A percentile compares a stretch with the other conserved stretches of the same genome.
phyloP scores from a whole-genome alignment of 2,888 invertebrate genomes.

The Yponomeuta malinellus region DNA sequence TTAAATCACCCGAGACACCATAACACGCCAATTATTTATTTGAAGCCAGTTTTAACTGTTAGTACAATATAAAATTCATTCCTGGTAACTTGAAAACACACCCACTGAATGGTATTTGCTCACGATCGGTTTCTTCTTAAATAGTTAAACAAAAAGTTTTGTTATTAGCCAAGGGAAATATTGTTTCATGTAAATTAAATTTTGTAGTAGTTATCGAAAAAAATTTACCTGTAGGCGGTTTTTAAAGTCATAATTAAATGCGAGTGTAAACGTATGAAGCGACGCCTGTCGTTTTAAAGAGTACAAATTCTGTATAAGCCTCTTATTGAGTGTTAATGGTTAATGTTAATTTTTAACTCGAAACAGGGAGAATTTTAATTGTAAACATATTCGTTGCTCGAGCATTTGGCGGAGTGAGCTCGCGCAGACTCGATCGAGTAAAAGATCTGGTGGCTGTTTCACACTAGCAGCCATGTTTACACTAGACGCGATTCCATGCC shows the following conservation, averaged over 20 bases:
- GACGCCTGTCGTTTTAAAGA: constrained; percentile 72
- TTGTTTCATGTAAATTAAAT: constrained; percentile 11
- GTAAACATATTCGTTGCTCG: constrained; percentile 11
- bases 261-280: constrained; percentile 31
- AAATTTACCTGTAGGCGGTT: constrained; percentile 10
- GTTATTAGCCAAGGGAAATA: background rate
- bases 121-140: constrained; percentile 10
- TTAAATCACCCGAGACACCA: background rate
- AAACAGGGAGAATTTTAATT: constrained; percentile 50
- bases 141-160: background rate
- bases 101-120: constrained; percentile 13
- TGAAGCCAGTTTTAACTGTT: background rate
- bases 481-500: background rate
- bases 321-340: constrained; percentile 70
- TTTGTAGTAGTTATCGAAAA: constrained; percentile 15
- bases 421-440: background rate
- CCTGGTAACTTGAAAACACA: constrained; percentile 2
- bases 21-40: constrained; percentile 5
- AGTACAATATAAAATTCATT: constrained; percentile 4
- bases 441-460: background rate
- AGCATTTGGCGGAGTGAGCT: background rate
- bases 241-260: constrained; percentile 16
- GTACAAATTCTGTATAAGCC: constrained; percentile 85
- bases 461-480: background rate
- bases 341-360: constrained; percentile 62